These are phyloP conservation scores for Botia kubotai DNA, from an alignment of 2,797 vertebrate species.

Conservation along the genomic window DNA sequence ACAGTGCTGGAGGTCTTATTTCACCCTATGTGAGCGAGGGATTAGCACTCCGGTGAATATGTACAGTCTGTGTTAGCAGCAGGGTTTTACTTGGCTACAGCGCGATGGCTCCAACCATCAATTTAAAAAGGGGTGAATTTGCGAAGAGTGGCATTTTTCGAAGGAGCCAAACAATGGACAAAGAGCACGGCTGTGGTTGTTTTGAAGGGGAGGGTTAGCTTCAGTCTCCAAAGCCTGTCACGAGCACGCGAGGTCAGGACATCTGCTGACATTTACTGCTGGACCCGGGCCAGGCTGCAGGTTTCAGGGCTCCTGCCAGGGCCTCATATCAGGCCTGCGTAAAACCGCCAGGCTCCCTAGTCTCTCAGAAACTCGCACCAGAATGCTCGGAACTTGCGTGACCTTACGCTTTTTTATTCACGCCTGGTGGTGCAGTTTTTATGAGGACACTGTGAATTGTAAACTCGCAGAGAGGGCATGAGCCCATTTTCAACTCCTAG, in stretches of 20 bases:
- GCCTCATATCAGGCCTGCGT: conserved; percentile 58
- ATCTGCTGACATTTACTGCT: conserved; percentile 75
- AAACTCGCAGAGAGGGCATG: conserved; percentile 50
- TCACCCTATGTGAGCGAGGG: conserved; percentile 56
- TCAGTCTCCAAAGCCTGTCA: conserved; percentile 64
- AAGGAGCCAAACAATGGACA: conserved; percentile 78
- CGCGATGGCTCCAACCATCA: conserved; percentile 71
- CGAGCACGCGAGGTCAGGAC: conserved; percentile 73
- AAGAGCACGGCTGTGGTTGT: conserved; percentile 74
- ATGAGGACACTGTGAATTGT: conserved; percentile 62
- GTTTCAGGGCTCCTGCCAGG: conserved; percentile 60
- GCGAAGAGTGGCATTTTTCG: conserved; percentile 70
- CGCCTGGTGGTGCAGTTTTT: conserved; percentile 48
- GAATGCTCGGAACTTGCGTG: conserved; percentile 50
- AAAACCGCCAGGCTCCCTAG: conserved; percentile 57
- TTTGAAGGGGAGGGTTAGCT: conserved; percentile 43
- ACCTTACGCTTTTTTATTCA: conserved; percentile 55
- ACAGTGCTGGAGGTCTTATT: conserved; percentile 51
- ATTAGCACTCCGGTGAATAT: conserved; percentile 61
- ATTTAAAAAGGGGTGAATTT: conserved; percentile 67
- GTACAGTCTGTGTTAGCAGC: conserved; percentile 57
- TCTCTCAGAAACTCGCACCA: conserved; percentile 52
- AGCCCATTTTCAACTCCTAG: conserved; percentile 31
- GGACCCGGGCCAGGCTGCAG: conserved; percentile 61
- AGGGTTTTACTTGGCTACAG: conserved; percentile 74